phyloP scores from a whole-genome alignment of 1,140 invertebrate species.

The Caenorhabditis briggsae region DNA sequence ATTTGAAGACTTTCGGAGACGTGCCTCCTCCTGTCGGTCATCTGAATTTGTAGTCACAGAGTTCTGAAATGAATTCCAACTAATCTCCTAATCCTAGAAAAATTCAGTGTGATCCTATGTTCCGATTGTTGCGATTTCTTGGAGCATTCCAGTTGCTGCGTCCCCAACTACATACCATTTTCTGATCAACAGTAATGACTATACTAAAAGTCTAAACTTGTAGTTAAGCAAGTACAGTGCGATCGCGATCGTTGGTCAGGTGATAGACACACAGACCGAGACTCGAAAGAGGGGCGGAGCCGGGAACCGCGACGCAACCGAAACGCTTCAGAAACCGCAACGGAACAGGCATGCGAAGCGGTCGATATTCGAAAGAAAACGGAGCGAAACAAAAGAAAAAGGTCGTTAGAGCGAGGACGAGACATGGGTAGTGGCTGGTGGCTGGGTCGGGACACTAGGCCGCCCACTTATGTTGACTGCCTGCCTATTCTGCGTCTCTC shows the following conservation, averaged over 20 bases:
- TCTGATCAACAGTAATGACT: background rate
- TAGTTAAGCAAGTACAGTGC: background rate
- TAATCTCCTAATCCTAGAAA: background rate
- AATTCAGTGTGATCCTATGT: background rate
- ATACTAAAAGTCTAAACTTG: background rate
- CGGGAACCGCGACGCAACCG: constrained; percentile 50
- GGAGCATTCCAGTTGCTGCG: background rate
- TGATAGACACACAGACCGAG: constrained; percentile 30
- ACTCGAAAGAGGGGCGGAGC: constrained; percentile 19
- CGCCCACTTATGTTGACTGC: background rate
- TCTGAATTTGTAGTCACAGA: background rate
- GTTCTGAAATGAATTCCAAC: background rate
- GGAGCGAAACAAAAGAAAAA: constrained; percentile 36
- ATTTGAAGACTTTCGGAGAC: background rate
- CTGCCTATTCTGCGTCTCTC: constrained; percentile 1
- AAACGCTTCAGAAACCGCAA: constrained; percentile 53
- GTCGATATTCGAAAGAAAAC: constrained; percentile 55
- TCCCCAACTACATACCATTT: background rate
- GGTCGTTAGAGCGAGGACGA: constrained; percentile 27
- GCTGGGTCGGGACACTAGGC: background rate
- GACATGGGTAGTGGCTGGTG: background rate
- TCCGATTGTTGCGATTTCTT: no score
- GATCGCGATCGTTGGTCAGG: background rate
- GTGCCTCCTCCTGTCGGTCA: constrained; percentile 28
- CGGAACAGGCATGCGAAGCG: constrained; percentile 54